Percentiles rank a stretch among this genome's conserved stretches.
These are phyloP conservation scores for Myiothlypis chrysogaster DNA, from an alignment of 2,797 vertebrate species.

Conservation along the genomic window DNA sequence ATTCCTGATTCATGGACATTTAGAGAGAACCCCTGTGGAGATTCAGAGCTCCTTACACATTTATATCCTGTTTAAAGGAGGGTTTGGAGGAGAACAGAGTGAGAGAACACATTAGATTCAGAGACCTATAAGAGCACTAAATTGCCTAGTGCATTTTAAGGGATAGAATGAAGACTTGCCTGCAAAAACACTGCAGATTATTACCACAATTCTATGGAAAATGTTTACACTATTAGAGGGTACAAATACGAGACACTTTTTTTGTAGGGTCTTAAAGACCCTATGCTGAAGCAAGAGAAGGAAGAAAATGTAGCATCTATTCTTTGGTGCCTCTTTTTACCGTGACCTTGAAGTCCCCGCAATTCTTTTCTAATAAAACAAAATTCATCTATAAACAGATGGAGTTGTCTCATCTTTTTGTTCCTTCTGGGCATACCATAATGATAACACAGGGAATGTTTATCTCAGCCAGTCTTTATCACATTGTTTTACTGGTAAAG, in stretches of 20 bases:
- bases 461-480: slow-evolving; percentile 9
- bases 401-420: not conserved
- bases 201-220: not conserved
- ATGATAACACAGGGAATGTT: slow-evolving; percentile 3
- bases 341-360: not conserved
- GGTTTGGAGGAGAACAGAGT: not conserved
- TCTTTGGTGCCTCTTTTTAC: not conserved
- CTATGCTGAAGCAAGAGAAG: not conserved
- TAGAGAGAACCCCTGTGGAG: not conserved
- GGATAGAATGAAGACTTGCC: not conserved
- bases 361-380: slow-evolving; percentile 13
- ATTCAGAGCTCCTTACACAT: not conserved
- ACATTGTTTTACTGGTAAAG: not conserved
- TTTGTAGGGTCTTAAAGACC: not conserved
- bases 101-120: not conserved
- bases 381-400: slow-evolving; percentile 18
- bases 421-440: slow-evolving; percentile 9
- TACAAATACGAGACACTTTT: not conserved
- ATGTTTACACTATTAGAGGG: not conserved
- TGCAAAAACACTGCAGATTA: not conserved
- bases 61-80: not conserved
- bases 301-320: not conserved
- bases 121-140: not conserved
- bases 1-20: not conserved
- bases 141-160: not conserved